Base-by-base conservation (phyloP, 2,797 vertebrate species). In the Fistularia commersonii region DNA sequence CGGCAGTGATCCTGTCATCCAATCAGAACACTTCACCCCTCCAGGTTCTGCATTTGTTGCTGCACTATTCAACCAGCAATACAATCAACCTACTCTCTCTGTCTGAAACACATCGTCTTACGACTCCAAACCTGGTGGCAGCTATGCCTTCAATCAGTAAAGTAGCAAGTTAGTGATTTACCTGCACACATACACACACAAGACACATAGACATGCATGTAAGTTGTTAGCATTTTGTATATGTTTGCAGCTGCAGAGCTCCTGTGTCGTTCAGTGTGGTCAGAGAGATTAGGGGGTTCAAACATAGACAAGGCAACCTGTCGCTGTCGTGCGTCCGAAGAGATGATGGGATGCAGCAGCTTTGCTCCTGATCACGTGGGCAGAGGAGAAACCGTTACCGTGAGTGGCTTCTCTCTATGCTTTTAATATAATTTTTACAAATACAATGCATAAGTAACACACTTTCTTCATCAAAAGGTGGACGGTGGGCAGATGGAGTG, bases 331-430 rank as follows among this genome's bases (percentile, higher is more conserved):
- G 1, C 7, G 0, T 56, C 76, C 0, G 93, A 98, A 80, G 90
- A 93, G 79, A 91, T 96, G 90, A 90, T 93, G 79, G 82, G 93
- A 77, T 98, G 94, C 68, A 92, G 90, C 48, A 90, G 93, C 80
- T 90, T 90, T 53, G 84, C 89, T 35, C 81, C 44, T 11, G 86
- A 88, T 0, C 84, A 91, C 8, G 61, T 78, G 49, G 37, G 70
- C 43, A 75, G 64, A 7, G 93, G 93, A 11, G 91, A 94, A 72
- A 83, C 58, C 51, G 45, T 95, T 32, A 68, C 88, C 60, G 95
- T 94, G 68, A 84, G 82, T 64, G 14, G 13, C 32, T 13, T 10
- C 11, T 3, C 1, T 41, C 8, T 5, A 12, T 12, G 15, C 11
- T 11, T 1, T 8, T 2, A 3, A 12, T 13, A 1, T 11, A 0